phyloP scores from a whole-genome alignment of 1,140 invertebrate genomes.

The Tenebrio molitor region DNA sequence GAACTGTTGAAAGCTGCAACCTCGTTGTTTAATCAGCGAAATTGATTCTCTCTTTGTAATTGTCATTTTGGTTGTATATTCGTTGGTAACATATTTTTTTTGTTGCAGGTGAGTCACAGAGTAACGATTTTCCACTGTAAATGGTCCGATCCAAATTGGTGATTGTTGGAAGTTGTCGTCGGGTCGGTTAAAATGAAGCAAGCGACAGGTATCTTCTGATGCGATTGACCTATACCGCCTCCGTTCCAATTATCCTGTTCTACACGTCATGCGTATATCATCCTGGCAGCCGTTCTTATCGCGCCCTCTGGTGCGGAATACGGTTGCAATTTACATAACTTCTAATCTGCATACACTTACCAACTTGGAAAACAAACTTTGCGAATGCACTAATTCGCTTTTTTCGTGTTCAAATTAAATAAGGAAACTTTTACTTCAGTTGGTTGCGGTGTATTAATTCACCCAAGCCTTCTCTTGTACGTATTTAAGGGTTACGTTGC shows the following conservation, averaged over 20 bases:
- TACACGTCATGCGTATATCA: slow-evolving; percentile 50
- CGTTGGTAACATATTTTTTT: too few relatives aligned
- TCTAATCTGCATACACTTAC: slow-evolving; percentile 59
- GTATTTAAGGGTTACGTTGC: slow-evolving; percentile 7
- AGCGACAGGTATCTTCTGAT: background rate
- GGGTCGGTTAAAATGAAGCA: too few relatives aligned
- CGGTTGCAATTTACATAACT: slow-evolving; percentile 55
- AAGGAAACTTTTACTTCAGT: slow-evolving; percentile 38
- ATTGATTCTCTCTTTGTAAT: too few relatives aligned
- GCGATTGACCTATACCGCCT: background rate
- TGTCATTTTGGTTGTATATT: too few relatives aligned
- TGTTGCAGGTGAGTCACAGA: too few relatives aligned
- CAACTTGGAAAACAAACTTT: slow-evolving; percentile 56
- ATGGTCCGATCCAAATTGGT: too few relatives aligned
- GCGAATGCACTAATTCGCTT: slow-evolving; percentile 52
- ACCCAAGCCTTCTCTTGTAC: slow-evolving; percentile 31
- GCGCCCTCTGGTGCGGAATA: slow-evolving; percentile 48
- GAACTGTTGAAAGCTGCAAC: too few relatives aligned
- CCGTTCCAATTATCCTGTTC: background rate
- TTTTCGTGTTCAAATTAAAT: slow-evolving; percentile 43
- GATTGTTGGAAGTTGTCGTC: too few relatives aligned
- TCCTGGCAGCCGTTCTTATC: slow-evolving; percentile 48
- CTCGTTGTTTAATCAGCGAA: too few relatives aligned
- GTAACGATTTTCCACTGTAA: too few relatives aligned
- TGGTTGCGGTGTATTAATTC: slow-evolving; percentile 33